Evolutionary conservation across 2,797 vertebrate species (phyloP).

Genomic region (Onychomys leucogaster): DNA sequence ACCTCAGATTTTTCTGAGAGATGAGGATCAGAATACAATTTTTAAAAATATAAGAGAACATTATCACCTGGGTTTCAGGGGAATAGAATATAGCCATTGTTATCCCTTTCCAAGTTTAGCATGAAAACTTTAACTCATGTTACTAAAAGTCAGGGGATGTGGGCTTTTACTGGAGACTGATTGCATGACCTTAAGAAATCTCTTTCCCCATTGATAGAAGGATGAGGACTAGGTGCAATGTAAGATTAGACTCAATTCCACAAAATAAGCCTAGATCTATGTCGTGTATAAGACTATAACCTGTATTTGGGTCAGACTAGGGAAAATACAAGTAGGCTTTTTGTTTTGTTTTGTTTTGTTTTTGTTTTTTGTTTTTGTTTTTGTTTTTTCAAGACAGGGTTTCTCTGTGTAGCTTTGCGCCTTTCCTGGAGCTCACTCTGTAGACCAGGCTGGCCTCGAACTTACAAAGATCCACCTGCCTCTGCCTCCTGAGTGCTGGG

Average conservation of each 20-base stretch:
- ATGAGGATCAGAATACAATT: conserved; percentile 22
- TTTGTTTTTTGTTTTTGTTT: too few species aligned
- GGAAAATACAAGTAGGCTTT: conserved; percentile 9
- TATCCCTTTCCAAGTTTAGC: not conserved
- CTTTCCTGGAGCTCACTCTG: too few species aligned
- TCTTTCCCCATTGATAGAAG: not conserved
- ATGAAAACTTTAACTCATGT: not conserved
- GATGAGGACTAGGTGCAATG: conserved; percentile 17
- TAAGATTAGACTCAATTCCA: not conserved
- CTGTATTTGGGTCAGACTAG: not conserved
- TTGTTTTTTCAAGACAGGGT: too few species aligned
- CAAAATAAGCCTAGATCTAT: not conserved
- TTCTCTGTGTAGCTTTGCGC: too few species aligned
- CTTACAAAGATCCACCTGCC: too few species aligned
- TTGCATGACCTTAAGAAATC: conserved; percentile 10
- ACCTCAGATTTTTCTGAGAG: not conserved
- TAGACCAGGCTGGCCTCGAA: too few species aligned
- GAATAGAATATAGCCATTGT: not conserved
- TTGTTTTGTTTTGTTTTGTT: too few species aligned
- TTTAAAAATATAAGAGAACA: conserved; percentile 6
- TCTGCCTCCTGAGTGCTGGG: too few species aligned
- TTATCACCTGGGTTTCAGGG: not conserved
- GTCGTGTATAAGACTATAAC: conserved; percentile 15
- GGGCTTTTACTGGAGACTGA: not conserved
- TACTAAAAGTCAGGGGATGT: not conserved